Evolutionary conservation across 30 jellyfish, hydroid and myxozoan genomes (phyloP).

Genomic region (Turritopsis dohrnii): DNA sequence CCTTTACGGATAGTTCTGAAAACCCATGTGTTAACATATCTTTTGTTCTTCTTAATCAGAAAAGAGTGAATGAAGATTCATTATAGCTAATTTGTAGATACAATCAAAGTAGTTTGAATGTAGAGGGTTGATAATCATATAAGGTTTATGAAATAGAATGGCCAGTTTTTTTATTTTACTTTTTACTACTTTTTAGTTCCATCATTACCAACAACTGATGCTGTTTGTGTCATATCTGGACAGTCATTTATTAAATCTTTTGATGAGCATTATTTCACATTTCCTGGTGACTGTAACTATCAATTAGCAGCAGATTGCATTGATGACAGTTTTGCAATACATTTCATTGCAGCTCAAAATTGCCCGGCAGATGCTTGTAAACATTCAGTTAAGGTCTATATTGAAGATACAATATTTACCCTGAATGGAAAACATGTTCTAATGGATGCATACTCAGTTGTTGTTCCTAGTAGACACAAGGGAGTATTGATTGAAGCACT

Average conservation of each 20-base stretch:
- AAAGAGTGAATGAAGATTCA: no score
- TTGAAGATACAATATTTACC: slow-evolving; percentile 33
- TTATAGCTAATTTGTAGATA: no score
- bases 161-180: not conserved
- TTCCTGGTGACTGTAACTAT: slow-evolving; percentile 70
- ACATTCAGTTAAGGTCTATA: slow-evolving; percentile 47
- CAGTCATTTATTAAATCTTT: slow-evolving; percentile 33
- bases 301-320: slow-evolving; percentile 75
- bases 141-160: not conserved
- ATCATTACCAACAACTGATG: slow-evolving; percentile 15
- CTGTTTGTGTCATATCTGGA: slow-evolving; percentile 49
- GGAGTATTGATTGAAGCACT: slow-evolving; percentile 49
- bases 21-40: no score
- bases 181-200: slow-evolving; percentile 26
- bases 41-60: no score
- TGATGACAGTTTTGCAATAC: slow-evolving; percentile 68
- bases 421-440: slow-evolving; percentile 41
- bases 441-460: slow-evolving; percentile 31
- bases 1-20: no score
- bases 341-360: slow-evolving; percentile 27
- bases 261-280: slow-evolving; percentile 46
- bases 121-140: no score
- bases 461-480: slow-evolving; percentile 39
- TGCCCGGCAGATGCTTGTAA: slow-evolving; percentile 42
- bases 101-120: no score